Base-by-base conservation (phyloP, 53 echinoderm and acorn worm genomes). In the Holothuria leucospilota region DNA sequence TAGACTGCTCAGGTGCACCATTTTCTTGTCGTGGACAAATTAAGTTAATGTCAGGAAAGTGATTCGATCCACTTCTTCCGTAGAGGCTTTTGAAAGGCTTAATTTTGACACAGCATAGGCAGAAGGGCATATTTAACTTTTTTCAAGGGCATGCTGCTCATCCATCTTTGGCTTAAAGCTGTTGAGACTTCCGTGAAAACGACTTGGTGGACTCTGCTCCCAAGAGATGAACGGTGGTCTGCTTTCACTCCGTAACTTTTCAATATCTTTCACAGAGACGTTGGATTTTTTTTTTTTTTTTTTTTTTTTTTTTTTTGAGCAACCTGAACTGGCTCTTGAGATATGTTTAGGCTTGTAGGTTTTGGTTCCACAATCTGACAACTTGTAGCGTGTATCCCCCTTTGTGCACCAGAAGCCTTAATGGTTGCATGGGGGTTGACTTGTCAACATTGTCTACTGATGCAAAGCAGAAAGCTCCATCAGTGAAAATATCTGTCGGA, bases 1-100 rank as follows among this genome's bases (percentile, higher is more conserved):
- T 59, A 5, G 89, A 84, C 46, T 75, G 63, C 84, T 89, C 68
- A 8, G 42, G 16, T n/a, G 21, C 26, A 13, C 13, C 42, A 40
- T 24, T 18, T 21, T 14, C 21, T 40, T 42, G 77, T 15, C 41
- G 38, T n/a, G 77, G 77, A 26, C 77, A 77, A 40, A 52, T 77
- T 20, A 42, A 1, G 42, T 77, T 52, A 39, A 77, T 39, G 42
- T 77, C 77, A 14, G 77, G 53, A 77, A 77, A 77, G 42, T 20
- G 26, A 77, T 39, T 42, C 42, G 42, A 42, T 42, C 6, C 7
- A 39, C 49, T 75, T 18, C 25, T 16, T 39, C 20, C 6, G 18
- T 5, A 11, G 20, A 18, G 38, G 77, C 13, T 18, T 20, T 46
- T 41, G 46, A 77, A 10, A 46, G 16, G 28, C 71, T 25, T 24